Evolutionary conservation across 2,888 invertebrate genomes (phyloP), one percentile per base, ranked within the genome.

Genomic region (Thalpophila matura): DNA sequence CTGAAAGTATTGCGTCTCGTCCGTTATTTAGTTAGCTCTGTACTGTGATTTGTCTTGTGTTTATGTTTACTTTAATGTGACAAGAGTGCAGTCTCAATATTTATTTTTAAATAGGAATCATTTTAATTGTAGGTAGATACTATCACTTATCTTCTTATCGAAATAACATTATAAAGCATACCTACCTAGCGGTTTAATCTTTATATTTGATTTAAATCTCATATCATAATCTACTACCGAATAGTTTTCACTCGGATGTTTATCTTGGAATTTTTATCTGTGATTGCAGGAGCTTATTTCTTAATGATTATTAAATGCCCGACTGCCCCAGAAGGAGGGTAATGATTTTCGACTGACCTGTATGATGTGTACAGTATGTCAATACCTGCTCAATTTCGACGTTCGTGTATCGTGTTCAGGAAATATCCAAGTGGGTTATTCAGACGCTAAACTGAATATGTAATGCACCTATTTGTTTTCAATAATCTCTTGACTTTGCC

Each of bases 1-100:
- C 64, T 12, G 74, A 68, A 71, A 70, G 77, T 69, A 45, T 59
- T 63, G 49, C 49, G 60, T 59, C 53, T 62, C 12, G 43, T 37
- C 26, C n/a, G 16, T 42, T 67, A 53, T 57, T 65, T 29, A 58
- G 38, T 62, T 53, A 24, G 31, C 40, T 53, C 26, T 33, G 33
- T 53, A 49, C 33, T 35, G 22, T 49, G 12, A 29, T 14, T 33
- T 12, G 12, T 53, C 2, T 24, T 20, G 4, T 31, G 6, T 18
- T 50, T 16, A 29, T 18, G 6, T 61, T 50, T 16, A 29, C 14
- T 5, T 61, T 55, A 9, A 9, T 58, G n/a, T 9, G 20, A 26
- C 6, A 22, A 49, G n/a, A 45, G 3, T 35, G 7, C n/a, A 29
- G 6, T 35, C 64, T 43, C 9, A 12, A 27, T 29, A 26, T 5